Conservation (phyloP, 2,113 vertebrate species). For the Panthera leo region DNA sequence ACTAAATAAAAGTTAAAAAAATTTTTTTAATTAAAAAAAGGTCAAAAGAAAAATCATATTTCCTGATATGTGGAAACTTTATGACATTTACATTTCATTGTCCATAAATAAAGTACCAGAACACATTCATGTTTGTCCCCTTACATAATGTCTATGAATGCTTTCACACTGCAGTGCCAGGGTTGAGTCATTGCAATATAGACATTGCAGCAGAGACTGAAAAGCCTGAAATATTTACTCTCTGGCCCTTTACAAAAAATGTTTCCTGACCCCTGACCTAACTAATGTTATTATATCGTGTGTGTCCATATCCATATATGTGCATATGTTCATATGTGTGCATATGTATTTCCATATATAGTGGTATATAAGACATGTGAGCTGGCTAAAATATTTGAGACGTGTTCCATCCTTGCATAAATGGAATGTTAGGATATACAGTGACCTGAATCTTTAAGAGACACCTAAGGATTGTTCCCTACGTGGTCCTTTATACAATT, state of each 20-base stretch:
- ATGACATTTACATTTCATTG: not conserved
- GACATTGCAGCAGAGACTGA: not conserved
- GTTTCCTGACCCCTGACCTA: not conserved
- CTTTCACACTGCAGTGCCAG: accelerated
- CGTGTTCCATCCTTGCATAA: not conserved
- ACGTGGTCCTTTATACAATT: not conserved
- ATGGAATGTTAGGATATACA: not conserved
- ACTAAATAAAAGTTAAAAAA: too few species aligned
- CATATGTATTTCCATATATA: not conserved
- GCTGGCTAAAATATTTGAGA: not conserved
- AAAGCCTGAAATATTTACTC: not conserved
- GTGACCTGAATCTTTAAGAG: not conserved
- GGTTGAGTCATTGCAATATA: not conserved
- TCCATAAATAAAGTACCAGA: not conserved
- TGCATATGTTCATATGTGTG: not conserved
- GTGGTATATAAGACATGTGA: not conserved
- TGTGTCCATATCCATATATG: not conserved
- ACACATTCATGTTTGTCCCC: not conserved
- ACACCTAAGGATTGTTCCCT: not conserved
- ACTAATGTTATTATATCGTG: not conserved
- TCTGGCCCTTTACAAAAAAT: not conserved
- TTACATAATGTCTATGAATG: not conserved
- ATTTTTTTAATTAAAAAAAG: not conserved
- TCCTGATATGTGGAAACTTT: not conserved
- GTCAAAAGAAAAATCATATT: not conserved